Evolutionary conservation across 2,113 vertebrate genomes (phyloP).

Genomic region (Actenoides hombroni): DNA sequence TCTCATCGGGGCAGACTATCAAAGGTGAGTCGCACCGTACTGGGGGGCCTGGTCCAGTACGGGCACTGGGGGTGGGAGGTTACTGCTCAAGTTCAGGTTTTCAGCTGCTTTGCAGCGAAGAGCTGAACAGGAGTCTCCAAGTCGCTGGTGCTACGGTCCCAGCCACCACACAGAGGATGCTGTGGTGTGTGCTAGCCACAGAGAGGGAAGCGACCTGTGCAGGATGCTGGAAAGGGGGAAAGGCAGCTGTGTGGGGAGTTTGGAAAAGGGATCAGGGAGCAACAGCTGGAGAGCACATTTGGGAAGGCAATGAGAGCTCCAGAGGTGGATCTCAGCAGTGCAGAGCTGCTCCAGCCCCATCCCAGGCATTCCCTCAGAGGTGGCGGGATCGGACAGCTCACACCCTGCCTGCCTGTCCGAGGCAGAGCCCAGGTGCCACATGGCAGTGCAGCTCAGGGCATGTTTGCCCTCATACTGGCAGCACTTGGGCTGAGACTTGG

Average conservation of each 20-base stretch:
- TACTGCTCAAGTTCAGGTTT: not conserved
- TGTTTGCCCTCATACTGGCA: not conserved
- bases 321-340: not conserved
- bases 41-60: fast-evolving
- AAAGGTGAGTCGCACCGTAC: slow-evolving; percentile 75
- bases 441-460: not conserved
- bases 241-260: not conserved
- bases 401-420: not conserved
- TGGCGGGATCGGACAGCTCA: not conserved
- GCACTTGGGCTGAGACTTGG: not conserved
- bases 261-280: not conserved
- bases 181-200: fast-evolving
- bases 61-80: not conserved
- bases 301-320: not conserved
- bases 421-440: not conserved
- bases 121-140: not conserved
- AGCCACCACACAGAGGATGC: not conserved
- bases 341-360: not conserved
- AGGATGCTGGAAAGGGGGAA: not conserved
- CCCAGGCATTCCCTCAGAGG: not conserved
- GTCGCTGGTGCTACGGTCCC: not conserved
- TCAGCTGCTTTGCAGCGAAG: not conserved
- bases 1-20: slow-evolving; percentile 90
- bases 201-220: not conserved
- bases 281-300: not conserved